These are phyloP conservation scores for Ormyrus thymus DNA, from an alignment of 2,888 invertebrate species.

Conservation along the genomic window DNA sequence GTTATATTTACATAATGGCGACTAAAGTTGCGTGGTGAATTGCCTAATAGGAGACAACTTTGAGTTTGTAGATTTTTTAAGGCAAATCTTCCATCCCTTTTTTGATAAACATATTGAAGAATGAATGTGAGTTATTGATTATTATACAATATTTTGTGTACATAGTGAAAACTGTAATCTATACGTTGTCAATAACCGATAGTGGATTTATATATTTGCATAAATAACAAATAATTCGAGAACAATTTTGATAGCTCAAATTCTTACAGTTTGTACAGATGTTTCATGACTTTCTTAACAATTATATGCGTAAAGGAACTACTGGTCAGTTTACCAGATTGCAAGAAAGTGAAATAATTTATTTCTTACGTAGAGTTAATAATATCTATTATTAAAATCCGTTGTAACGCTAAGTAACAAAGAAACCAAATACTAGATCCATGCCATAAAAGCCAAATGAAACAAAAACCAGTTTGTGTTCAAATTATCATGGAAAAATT, in stretches of 20 bases:
- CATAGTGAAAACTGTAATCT: slow-evolving; percentile 66
- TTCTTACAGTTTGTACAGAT: slow-evolving; percentile 64
- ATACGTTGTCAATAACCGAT: slow-evolving; percentile 68
- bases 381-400: slow-evolving; percentile 56
- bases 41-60: slow-evolving; percentile 60
- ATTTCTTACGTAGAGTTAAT: slow-evolving; percentile 64
- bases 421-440: slow-evolving; percentile 73
- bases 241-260: slow-evolving; percentile 59
- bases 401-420: slow-evolving; percentile 61
- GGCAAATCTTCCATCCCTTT: slow-evolving; percentile 64
- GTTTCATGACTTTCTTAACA: slow-evolving; percentile 60
- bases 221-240: slow-evolving; percentile 62
- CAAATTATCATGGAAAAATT: slow-evolving; percentile 68
- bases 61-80: slow-evolving; percentile 59
- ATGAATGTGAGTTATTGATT: slow-evolving; percentile 59
- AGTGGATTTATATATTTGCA: slow-evolving; percentile 69
- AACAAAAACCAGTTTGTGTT: slow-evolving; percentile 72
- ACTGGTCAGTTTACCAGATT: slow-evolving; percentile 58
- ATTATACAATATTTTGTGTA: slow-evolving; percentile 66
- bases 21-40: slow-evolving; percentile 54
- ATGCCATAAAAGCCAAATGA: slow-evolving; percentile 74
- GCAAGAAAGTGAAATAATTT: slow-evolving; percentile 61
- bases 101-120: slow-evolving; percentile 65
- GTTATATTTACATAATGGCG: slow-evolving; percentile 44
- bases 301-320: slow-evolving; percentile 56